These are phyloP conservation scores for Maccullochella peelii DNA, from an alignment of 2,113 vertebrate genomes.

Conservation along the genomic window DNA sequence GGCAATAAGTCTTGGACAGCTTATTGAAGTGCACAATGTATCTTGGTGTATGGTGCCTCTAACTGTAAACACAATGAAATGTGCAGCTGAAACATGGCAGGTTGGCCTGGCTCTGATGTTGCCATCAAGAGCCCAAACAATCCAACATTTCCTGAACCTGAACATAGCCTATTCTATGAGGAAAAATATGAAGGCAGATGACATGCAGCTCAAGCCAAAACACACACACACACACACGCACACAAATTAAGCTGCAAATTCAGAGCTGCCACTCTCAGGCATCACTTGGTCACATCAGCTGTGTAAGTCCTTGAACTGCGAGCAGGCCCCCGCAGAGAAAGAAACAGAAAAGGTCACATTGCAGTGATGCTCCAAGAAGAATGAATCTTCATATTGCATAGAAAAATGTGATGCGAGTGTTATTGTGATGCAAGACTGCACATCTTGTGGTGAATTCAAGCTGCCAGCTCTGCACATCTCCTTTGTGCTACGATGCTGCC, in stretches of 20 bases:
- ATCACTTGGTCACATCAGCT: conserved; percentile 77
- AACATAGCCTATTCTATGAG: conserved; percentile 35
- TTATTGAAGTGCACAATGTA: not conserved
- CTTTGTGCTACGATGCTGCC: conserved; percentile 58
- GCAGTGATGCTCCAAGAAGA: conserved; percentile 61
- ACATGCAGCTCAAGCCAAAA: conserved; percentile 41
- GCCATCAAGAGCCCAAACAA: not conserved
- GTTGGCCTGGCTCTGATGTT: conserved; percentile 10
- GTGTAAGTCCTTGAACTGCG: conserved; percentile 83
- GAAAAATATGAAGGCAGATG: conserved; percentile 32
- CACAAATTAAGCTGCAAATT: conserved; percentile 47
- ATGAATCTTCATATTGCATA: conserved; percentile 41
- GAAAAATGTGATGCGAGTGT: conserved; percentile 15
- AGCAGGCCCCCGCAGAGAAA: conserved; percentile 79
- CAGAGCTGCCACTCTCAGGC: conserved; percentile 75
- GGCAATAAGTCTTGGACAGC: not conserved
- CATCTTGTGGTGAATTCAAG: conserved; percentile 7
- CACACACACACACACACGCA: conserved; percentile 23
- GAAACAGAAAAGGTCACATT: conserved; percentile 79
- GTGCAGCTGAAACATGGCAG: conserved; percentile 17
- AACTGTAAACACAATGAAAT: not conserved
- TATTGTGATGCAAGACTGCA: conserved; percentile 29
- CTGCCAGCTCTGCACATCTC: conserved; percentile 34
- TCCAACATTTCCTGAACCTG: conserved; percentile 19
- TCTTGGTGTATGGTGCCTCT: not conserved